These are phyloP conservation scores for Quadriops clusia DNA, from an alignment of 2,888 invertebrate genomes.

Conservation along the genomic window DNA sequence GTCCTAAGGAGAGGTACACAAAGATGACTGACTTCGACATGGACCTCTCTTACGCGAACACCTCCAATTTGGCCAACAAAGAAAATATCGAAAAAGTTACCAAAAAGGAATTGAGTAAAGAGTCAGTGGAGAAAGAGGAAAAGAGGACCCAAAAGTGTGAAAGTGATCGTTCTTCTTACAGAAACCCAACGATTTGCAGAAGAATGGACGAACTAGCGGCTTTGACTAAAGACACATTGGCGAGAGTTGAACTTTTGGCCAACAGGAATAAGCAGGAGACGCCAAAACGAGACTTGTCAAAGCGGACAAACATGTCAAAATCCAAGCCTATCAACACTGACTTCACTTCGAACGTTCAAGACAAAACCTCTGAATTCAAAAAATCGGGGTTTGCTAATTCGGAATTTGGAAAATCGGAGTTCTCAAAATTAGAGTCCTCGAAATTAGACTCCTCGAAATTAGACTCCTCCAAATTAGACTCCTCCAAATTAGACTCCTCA, in stretches of 20 bases:
- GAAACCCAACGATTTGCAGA: slow-evolving; percentile 33
- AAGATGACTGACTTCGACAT: slow-evolving; percentile 14
- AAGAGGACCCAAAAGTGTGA: slow-evolving; percentile 5
- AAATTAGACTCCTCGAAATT: no score
- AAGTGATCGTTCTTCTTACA: not conserved
- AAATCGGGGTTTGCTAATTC: no score
- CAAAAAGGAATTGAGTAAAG: no score
- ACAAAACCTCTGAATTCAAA: no score
- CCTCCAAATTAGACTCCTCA: no score
- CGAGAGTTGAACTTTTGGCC: slow-evolving; percentile 50
- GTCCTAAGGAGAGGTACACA: slow-evolving; percentile 17
- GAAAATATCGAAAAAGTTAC: slow-evolving; percentile 18
- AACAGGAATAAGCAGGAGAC: slow-evolving; percentile 29
- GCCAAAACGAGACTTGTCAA: slow-evolving; percentile 5
- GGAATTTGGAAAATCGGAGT: no score
- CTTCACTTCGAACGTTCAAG: no score
- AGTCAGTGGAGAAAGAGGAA: no score
- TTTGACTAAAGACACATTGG: slow-evolving; percentile 53
- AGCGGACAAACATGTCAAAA: slow-evolving; percentile 10
- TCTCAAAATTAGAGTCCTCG: no score
- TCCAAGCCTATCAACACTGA: no score
- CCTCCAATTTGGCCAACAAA: slow-evolving; percentile 18
- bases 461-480: no score
- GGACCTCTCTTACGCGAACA: slow-evolving; percentile 8
- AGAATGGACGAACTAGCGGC: slow-evolving; percentile 54